Evolutionary conservation across 2,888 invertebrate species (phyloP).

Genomic region (Drosophila hamatofila): DNA sequence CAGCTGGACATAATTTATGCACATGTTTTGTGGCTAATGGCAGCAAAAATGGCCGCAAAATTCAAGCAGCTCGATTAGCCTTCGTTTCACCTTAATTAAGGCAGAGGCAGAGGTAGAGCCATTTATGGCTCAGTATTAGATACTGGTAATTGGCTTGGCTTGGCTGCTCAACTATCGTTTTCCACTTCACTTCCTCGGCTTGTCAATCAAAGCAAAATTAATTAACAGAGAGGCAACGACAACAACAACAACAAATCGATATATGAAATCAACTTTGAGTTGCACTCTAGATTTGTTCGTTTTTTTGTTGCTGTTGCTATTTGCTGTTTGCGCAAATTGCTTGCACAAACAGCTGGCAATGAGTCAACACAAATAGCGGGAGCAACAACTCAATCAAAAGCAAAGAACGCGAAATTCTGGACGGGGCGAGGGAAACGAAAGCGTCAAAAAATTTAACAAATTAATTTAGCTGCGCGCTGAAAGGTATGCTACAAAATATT

Average conservation of each 20-base stretch:
- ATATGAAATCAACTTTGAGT: slow-evolving; percentile 29
- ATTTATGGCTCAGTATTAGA: slow-evolving; percentile 11
- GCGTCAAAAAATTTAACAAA: slow-evolving; percentile 21
- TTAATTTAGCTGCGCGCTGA: slow-evolving; percentile 25
- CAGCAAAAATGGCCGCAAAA: slow-evolving; percentile 40
- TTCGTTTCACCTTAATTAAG: slow-evolving; percentile 66
- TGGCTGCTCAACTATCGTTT: background rate
- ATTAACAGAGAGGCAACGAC: slow-evolving; percentile 37
- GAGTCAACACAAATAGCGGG: slow-evolving; percentile 43
- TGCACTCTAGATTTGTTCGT: slow-evolving; percentile 17
- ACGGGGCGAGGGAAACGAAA: background rate
- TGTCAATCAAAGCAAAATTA: slow-evolving; percentile 58
- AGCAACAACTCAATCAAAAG: slow-evolving; percentile 58
- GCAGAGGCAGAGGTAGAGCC: too few species aligned
- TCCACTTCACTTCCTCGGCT: background rate
- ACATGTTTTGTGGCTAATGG: slow-evolving; percentile 16
- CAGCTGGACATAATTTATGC: slow-evolving; percentile 46
- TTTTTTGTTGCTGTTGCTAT: slow-evolving; percentile 1
- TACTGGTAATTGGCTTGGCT: background rate
- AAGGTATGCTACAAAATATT: slow-evolving; percentile 38
- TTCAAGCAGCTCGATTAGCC: slow-evolving; percentile 69
- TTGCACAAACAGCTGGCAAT: slow-evolving; percentile 47
- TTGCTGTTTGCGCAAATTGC: slow-evolving; percentile 39
- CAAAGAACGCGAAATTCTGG: slow-evolving; percentile 34
- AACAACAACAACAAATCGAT: slow-evolving; percentile 17